Conservation (phyloP, 2,113 vertebrate species). For the Callaeas wilsoni region DNA sequence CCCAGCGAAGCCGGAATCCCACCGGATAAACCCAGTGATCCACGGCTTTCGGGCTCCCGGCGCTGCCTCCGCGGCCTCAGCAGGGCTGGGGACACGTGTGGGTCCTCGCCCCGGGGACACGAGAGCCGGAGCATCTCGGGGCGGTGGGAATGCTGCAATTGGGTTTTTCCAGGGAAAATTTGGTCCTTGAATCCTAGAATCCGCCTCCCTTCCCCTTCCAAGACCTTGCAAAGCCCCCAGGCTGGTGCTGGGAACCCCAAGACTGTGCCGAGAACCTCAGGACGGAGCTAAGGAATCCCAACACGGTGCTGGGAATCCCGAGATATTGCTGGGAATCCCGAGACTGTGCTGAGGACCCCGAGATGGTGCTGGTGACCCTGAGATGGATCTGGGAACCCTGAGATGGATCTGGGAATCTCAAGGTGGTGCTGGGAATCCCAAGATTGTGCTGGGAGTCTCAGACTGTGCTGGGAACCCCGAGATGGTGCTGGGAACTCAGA, state of each 20-base stretch:
- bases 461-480: not conserved
- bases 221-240: not conserved
- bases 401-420: not conserved
- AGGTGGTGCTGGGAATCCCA: not conserved
- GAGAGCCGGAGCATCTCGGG: not conserved
- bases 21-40: not conserved
- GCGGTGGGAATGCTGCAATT: not conserved
- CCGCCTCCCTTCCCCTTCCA: accelerated
- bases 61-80: accelerated
- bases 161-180: not conserved
- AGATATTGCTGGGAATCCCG: accelerated
- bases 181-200: not conserved
- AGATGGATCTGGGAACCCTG: not conserved
- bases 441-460: not conserved
- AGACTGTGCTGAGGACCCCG: accelerated
- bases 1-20: not conserved
- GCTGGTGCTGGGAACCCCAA: too few species aligned
- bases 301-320: accelerated
- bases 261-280: not conserved
- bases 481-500: accelerated
- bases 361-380: not conserved
- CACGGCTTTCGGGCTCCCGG: accelerated
- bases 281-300: accelerated
- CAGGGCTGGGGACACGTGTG: accelerated
- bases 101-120: accelerated